phyloP scores from a whole-genome alignment of 2,888 invertebrate genomes.

The Acheta domesticus region DNA sequence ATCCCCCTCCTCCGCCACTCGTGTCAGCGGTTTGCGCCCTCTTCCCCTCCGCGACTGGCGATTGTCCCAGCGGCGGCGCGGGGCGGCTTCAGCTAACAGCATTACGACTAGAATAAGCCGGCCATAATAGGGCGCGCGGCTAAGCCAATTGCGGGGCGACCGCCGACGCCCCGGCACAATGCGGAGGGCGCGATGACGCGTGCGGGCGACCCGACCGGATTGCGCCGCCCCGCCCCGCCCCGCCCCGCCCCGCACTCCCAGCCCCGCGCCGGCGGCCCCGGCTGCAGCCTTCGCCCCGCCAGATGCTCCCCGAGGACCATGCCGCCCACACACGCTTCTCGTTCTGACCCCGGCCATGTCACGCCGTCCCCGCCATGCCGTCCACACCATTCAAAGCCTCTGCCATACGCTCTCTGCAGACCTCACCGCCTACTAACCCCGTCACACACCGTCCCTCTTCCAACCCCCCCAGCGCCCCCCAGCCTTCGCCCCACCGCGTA shows the following conservation, averaged over 20 bases:
- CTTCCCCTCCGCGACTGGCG: not conserved
- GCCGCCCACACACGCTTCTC: no score
- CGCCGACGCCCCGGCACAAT: conserved; percentile 1
- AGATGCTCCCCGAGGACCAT: no score
- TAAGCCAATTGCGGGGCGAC: conserved; percentile 26
- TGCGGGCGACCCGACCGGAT: not conserved
- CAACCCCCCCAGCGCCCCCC: no score
- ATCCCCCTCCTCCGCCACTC: no score
- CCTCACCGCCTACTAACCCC: no score
- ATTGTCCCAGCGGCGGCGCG: conserved; percentile 18
- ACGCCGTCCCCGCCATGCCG: no score
- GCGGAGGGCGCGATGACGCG: conserved; percentile 23
- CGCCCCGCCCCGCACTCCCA: not conserved
- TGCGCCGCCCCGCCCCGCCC: not conserved
- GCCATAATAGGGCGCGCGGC: conserved; percentile 24
- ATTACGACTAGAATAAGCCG: conserved; percentile 27
- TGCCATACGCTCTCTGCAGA: no score
- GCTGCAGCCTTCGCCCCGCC: no score
- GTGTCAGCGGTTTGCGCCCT: not conserved
- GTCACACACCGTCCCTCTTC: no score
- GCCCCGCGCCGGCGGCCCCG: not conserved
- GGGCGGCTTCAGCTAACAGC: conserved; percentile 20
- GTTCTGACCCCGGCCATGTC: no score
- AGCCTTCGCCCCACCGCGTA: no score
- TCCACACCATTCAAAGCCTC: no score